Evolutionary conservation across 2,888 invertebrate genomes (phyloP).

Genomic region (Scrobipalpa costella): DNA sequence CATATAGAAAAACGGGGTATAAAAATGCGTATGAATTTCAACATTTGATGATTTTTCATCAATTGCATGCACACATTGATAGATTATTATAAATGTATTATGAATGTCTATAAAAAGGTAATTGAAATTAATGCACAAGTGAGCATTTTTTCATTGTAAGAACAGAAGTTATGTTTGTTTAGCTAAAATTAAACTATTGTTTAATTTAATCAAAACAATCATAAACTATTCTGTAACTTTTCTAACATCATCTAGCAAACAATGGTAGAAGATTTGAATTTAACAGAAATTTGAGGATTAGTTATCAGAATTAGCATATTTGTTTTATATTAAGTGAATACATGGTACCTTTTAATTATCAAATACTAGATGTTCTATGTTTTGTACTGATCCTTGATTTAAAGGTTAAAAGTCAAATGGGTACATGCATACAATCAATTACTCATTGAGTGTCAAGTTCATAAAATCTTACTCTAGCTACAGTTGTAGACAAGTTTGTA

Average conservation of each 20-base stretch:
- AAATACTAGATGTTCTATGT: neutral
- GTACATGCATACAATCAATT: conserved; percentile 36
- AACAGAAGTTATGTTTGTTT: too few relatives aligned
- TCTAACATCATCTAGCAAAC: too few relatives aligned
- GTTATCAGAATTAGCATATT: too few relatives aligned
- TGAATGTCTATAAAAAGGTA: too few relatives aligned
- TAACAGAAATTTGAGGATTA: too few relatives aligned
- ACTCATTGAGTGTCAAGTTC: conserved; percentile 39
- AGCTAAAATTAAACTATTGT: too few relatives aligned
- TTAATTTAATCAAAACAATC: too few relatives aligned
- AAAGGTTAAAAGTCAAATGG: neutral
- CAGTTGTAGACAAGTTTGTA: conserved; percentile 21
- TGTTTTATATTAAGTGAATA: too few relatives aligned
- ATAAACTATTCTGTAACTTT: too few relatives aligned
- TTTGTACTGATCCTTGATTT: neutral
- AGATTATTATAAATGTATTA: conserved; percentile 24
- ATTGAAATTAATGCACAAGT: too few relatives aligned
- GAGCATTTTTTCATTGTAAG: conserved; percentile 31
- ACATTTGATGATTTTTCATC: conserved; percentile 37
- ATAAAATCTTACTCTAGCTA: conserved; percentile 41
- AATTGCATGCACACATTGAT: conserved; percentile 45
- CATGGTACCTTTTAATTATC: too few relatives aligned
- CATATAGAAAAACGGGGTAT: conserved; percentile 65
- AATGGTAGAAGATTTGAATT: too few relatives aligned
- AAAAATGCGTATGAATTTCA: conserved; percentile 54